These are phyloP conservation scores for Bicyclus anynana DNA, from an alignment of 1,140 invertebrate genomes.

Conservation along the genomic window DNA sequence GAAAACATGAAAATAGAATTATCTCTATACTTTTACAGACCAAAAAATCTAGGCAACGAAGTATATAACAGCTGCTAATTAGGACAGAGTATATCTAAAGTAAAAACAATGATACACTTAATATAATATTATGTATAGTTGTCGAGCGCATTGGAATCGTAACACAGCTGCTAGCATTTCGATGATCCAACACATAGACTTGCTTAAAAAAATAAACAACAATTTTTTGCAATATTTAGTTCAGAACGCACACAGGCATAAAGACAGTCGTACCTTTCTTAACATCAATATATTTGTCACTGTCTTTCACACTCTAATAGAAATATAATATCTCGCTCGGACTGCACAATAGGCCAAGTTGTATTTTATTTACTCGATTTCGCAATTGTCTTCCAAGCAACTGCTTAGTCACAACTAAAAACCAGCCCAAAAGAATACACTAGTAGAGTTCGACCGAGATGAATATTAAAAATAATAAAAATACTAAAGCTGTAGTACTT, in stretches of 20 bases:
- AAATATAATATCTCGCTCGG: too few species aligned
- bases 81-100: conserved; percentile 24
- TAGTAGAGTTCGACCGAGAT: too few species aligned
- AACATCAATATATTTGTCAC: too few species aligned
- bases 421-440: too few species aligned
- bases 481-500: too few species aligned
- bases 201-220: conserved; percentile 24
- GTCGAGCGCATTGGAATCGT: conserved; percentile 12
- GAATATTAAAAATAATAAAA: too few species aligned
- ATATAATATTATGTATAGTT: background rate
- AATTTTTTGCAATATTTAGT: conserved; percentile 16
- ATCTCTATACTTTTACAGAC: conserved; percentile 23
- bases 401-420: too few species aligned
- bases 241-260: background rate
- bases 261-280: background rate
- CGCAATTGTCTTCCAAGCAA: too few species aligned
- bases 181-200: conserved; percentile 24
- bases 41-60: conserved; percentile 24
- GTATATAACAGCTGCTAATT: conserved; percentile 24
- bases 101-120: conserved; percentile 22
- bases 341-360: too few species aligned
- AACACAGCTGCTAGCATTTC: conserved; percentile 16
- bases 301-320: too few species aligned
- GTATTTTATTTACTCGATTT: too few species aligned
- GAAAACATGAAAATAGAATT: conserved; percentile 22